phyloP scores from a whole-genome alignment of 2,797 vertebrate genomes.

The Cryptoblepharus egeriae region DNA sequence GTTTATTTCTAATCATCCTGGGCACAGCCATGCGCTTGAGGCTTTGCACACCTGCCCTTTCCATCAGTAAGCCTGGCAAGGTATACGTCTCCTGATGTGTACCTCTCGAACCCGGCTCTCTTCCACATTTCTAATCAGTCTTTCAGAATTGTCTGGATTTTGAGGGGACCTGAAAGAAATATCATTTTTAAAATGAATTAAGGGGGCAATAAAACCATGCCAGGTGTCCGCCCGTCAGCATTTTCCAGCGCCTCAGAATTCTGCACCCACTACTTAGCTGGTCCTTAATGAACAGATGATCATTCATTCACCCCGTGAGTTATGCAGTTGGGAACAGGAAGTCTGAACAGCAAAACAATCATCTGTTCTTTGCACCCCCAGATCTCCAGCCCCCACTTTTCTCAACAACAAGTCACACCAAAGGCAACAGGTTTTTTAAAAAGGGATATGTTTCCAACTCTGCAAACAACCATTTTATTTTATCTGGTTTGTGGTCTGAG shows the following conservation, averaged over 20 bases:
- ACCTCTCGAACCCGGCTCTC: too few relatives aligned
- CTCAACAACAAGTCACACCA: not conserved
- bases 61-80: not conserved
- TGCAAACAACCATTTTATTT: not conserved
- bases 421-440: too few relatives aligned
- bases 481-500: not conserved
- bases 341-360: not conserved
- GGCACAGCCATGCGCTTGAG: not conserved
- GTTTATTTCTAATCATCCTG: not conserved
- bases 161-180: not conserved
- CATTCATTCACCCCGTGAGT: not conserved
- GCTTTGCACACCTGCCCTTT: not conserved
- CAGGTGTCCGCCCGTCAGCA: not conserved
- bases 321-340: rapidly evolving
- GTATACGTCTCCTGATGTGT: too few relatives aligned
- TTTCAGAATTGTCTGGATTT: not conserved
- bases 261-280: not conserved
- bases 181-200: not conserved
- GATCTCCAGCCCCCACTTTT: not conserved
- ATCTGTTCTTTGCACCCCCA: rapidly evolving
- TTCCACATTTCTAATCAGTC: rapidly evolving
- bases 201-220: not conserved
- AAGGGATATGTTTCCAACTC: rapidly evolving
- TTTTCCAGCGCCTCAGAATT: not conserved
- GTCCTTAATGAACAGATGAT: not conserved